A percentile compares a stretch with the other conserved stretches of the same genome.
Conservation (phyloP, 2,888 invertebrate genomes). For the Zygothrica quintamaculata region DNA sequence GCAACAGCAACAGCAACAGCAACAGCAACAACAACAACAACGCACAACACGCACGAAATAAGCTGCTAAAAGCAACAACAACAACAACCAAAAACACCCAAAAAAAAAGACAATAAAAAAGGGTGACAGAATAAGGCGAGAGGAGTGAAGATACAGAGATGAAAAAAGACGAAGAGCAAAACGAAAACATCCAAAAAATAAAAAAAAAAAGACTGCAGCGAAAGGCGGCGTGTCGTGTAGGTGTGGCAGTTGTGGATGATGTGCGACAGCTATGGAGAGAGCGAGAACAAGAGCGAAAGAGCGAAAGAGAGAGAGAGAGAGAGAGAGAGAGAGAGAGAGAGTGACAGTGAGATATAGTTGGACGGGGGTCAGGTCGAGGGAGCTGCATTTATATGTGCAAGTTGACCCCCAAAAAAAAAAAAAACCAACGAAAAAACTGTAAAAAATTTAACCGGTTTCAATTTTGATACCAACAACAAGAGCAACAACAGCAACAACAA, state of each 20-base stretch:
- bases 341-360: background rate
- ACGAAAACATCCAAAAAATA: background rate
- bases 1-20: constrained; percentile 20
- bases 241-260: constrained; percentile 1
- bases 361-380: constrained; percentile 4
- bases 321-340: background rate
- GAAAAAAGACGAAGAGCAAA: background rate
- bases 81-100: constrained; percentile 19
- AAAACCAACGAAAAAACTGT: constrained; percentile 12
- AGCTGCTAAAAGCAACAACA: constrained; percentile 43
- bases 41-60: constrained; percentile 50
- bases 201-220: constrained; percentile 17
- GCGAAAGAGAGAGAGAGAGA: background rate
- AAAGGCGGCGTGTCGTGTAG: constrained; percentile 1
- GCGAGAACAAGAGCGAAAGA: no score
- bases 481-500: no score
- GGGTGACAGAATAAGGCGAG: constrained; percentile 61
- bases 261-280: background rate
- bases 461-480: constrained; percentile 31
- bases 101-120: constrained; percentile 46
- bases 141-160: no score
- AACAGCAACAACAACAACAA: constrained; percentile 35
- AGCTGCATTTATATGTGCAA: constrained; percentile 6
- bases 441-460: constrained; percentile 71
- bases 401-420: constrained; percentile 57